Evolutionary conservation across 1,140 invertebrate species (phyloP), one percentile per base, ranked within the genome.

Genomic region (Archegozetes longisetosus): DNA sequence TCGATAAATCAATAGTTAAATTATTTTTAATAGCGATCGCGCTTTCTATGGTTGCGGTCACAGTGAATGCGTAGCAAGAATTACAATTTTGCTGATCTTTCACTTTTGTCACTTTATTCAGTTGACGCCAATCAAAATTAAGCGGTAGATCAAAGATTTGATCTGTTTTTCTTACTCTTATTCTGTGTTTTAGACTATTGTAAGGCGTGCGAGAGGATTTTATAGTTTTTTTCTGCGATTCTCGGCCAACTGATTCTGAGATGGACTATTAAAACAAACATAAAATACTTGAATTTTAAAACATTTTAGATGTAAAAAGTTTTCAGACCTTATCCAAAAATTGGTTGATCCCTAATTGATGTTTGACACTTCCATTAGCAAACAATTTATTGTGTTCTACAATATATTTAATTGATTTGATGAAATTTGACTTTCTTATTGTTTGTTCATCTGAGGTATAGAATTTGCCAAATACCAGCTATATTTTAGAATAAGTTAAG

Each of bases 21-120:
- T 52, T 28, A 9, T n/a, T 6, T 6, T 4, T 14, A 6, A 52
- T 52, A 14, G 53, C 53, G 6, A 26, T 9, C 65, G 79, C 77
- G 27, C 75, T 76, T 66, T 78, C 77, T 20, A 78, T 67, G 1
- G 77, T 71, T 14, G 76, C 77, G 56, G 75, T 76, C n/a, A 24
- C 69, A 27, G 64, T 61, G 54, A 72, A 72, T 2, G 71, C 68
- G 62, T 65, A 72, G 58, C 69, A 72, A 32, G 68, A 70, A 14
- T 69, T 69, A 53, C 71, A 72, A 20, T 66, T 50, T 13, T 67
- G 69, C 67, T 77, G 75, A 64, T 74, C 68, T 61, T 73, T 73
- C 12, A 76, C 73, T 17, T 68, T 64, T 1, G 75, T 77, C 12
- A 76, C 75, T 61, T 73, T 73, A 14, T 72, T 72, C 57, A 75